Percentiles rank a stretch among this genome's conserved stretches.
Evolutionary conservation across 1,140 invertebrate species (phyloP).

Genomic region (Lepidurus couesii): DNA sequence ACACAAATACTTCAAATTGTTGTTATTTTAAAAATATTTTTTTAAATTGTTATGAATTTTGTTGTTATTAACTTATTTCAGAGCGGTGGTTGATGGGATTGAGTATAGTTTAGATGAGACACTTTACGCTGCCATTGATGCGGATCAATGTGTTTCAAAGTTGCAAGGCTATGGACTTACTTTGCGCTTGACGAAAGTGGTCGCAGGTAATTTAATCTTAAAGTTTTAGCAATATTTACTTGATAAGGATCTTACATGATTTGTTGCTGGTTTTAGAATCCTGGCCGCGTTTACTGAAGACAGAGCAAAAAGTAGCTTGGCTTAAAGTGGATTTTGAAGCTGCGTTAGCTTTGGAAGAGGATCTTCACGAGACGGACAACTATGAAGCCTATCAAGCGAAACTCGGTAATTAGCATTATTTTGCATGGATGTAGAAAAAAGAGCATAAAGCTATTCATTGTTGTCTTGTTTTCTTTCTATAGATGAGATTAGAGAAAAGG

Average conservation of each 20-base stretch:
- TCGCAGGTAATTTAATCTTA: neutral
- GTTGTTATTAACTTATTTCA: neutral
- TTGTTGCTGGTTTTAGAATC: neutral
- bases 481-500: neutral
- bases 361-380: neutral
- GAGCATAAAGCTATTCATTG: too few relatives aligned
- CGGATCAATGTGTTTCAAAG: neutral
- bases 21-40: too few relatives aligned
- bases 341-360: neutral
- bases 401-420: too few relatives aligned
- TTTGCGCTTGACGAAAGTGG: neutral
- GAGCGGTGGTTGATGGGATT: neutral
- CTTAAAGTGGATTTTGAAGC: conserved; percentile 1
- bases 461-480: too few relatives aligned
- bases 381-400: neutral
- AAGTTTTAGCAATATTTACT: neutral
- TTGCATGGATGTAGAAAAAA: too few relatives aligned
- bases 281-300: neutral
- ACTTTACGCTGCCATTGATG: neutral
- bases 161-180: neutral
- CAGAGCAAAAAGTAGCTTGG: neutral
- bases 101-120: neutral
- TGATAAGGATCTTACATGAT: neutral
- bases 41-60: neutral
- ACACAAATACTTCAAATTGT: too few relatives aligned